Evolutionary conservation across 2,113 vertebrate genomes (phyloP).

Genomic region (Stegostoma tigrinum): DNA sequence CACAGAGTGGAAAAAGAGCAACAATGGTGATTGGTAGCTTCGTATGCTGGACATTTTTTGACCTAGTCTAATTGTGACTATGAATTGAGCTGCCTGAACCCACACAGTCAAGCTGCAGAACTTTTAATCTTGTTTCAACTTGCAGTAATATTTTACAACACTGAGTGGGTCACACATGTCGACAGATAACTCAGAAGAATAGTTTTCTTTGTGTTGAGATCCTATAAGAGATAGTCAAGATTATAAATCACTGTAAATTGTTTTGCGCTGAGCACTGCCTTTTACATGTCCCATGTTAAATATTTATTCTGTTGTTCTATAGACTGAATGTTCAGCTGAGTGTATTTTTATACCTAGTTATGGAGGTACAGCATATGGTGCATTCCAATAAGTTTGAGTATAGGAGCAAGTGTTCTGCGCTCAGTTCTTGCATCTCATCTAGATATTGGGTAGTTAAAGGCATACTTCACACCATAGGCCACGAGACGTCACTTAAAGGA

Average conservation of each 20-base stretch:
- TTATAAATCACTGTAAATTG: background rate
- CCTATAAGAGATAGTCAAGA: background rate
- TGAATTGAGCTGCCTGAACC: background rate
- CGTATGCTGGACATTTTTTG: background rate
- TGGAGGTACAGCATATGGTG: background rate
- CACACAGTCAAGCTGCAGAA: background rate
- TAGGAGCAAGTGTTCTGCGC: background rate
- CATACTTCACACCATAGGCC: background rate
- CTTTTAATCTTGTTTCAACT: background rate
- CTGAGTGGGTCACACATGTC: background rate
- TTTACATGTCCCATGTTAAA: background rate
- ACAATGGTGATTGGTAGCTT: background rate
- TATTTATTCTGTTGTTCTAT: background rate
- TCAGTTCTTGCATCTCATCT: background rate
- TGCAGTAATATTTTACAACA: background rate
- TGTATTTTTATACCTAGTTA: background rate
- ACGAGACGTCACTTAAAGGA: background rate
- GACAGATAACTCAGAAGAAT: background rate
- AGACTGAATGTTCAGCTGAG: background rate
- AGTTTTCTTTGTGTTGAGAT: background rate
- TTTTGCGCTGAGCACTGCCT: background rate
- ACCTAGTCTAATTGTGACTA: background rate
- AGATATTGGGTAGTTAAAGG: background rate
- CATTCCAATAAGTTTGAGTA: background rate
- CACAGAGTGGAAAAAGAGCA: background rate